phyloP scores from a whole-genome alignment of 1,140 invertebrate species.

The Gonatopus flavifemur region DNA sequence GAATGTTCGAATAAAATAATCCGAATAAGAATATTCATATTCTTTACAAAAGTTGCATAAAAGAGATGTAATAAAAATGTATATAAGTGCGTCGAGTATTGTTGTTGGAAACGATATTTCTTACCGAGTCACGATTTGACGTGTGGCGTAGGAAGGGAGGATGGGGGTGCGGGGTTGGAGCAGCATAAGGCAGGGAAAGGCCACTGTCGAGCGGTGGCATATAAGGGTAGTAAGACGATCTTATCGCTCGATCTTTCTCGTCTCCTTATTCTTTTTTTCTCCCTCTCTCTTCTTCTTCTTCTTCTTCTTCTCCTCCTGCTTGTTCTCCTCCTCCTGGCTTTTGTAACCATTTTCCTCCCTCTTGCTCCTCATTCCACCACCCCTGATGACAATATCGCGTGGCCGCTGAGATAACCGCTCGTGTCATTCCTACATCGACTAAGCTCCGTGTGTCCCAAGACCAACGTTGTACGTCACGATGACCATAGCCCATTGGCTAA shows the following conservation, averaged over 20 bases:
- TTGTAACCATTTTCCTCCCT: conserved; percentile 22
- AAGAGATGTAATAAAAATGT: conserved; percentile 14
- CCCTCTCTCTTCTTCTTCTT: background rate
- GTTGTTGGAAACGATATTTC: too few relatives aligned
- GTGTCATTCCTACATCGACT: conserved; percentile 58
- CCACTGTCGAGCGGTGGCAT: conserved; percentile 46
- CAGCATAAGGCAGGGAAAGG: conserved; percentile 48
- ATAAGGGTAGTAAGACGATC: conserved; percentile 45
- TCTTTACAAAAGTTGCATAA: too few relatives aligned
- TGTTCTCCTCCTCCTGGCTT: too few relatives aligned
- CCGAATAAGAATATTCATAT: too few relatives aligned
- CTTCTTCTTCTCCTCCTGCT: conserved; percentile 19
- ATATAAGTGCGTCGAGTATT: background rate
- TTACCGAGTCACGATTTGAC: too few relatives aligned
- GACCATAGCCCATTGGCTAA: too few relatives aligned
- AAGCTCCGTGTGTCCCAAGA: conserved; percentile 20
- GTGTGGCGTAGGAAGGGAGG: conserved; percentile 5
- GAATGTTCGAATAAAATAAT: too few relatives aligned
- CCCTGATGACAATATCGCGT: conserved; percentile 57
- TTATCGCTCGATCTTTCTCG: conserved; percentile 40
- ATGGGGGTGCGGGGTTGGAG: conserved; percentile 10
- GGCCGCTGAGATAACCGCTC: conserved; percentile 57
- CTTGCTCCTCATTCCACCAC: conserved; percentile 11
- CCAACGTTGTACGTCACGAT: background rate
- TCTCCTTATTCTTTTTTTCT: conserved; percentile 9